Conservation (phyloP, 2,113 vertebrate species). For the Dipodomys spectabilis region DNA sequence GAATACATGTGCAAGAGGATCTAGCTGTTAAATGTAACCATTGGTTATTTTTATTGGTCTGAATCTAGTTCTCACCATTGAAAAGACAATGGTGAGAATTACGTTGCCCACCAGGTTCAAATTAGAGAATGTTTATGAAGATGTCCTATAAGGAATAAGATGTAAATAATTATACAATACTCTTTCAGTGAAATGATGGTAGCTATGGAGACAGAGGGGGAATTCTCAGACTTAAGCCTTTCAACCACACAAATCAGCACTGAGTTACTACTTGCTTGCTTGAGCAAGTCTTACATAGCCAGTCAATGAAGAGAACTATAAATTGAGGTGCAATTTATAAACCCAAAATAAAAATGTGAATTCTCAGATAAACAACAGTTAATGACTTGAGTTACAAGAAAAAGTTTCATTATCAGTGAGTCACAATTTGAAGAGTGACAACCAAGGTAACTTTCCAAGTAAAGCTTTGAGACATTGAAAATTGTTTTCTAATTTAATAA, state of each 20-base stretch:
- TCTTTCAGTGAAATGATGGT: neutral
- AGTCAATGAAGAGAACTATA: neutral
- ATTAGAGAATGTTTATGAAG: neutral
- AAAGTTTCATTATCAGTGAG: neutral
- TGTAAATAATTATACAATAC: neutral
- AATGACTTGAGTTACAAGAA: neutral
- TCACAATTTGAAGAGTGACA: neutral
- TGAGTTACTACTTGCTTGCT: neutral
- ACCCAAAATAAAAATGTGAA: neutral
- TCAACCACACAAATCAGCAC: neutral
- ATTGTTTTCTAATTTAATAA: neutral
- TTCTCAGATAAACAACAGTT: neutral
- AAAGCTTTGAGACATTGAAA: neutral
- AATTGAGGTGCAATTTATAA: neutral
- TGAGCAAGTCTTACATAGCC: neutral
- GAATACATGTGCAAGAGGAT: neutral
- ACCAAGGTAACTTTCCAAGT: neutral
- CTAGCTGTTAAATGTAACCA: neutral
- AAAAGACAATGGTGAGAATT: neutral
- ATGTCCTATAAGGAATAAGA: neutral
- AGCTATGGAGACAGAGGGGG: neutral
- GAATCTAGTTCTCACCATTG: neutral
- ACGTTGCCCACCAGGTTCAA: neutral
- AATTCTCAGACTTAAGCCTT: accelerated
- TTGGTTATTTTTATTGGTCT: neutral